Base-by-base conservation (phyloP, 1,140 invertebrate genomes). In the Trichonephila inaurata region DNA sequence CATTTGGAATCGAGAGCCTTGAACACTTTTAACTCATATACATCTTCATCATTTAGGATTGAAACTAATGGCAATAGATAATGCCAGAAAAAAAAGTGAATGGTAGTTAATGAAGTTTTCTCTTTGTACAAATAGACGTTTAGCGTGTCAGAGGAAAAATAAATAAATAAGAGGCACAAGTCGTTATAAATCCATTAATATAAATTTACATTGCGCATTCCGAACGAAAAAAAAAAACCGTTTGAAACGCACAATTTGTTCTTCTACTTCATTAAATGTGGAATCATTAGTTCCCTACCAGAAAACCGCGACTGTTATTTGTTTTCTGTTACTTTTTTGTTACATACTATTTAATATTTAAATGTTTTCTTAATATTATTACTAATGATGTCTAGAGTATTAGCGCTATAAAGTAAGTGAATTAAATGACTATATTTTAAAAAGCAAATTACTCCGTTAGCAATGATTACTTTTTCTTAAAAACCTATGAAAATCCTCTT, bases 101-200 rank as follows among this genome's bases (percentile, higher is more conserved):
- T 72, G 69, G 24, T 72, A 72, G 69, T 33, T 72, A 72, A 72
- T 72, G 69, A 72, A 72, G 69, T 72, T 72, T 72, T 72, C n/a
- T 72, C 14, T 24, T 72, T 16, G 69, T 72, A 72, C 69, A 72
- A 72, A 72, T 72, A 72, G 69, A 72, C 69, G 69, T 72, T 72
- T 72, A 72, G 69, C 69, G 69, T 72, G 69, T 72, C 69, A 33
- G 6, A 16, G 6, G 69, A 24, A 16, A 33, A 21, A 64, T 12
- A 72, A 28, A 33, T 16, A 72, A 28, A 72, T 28, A 72, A 72
- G 28, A 72, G 24, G 14, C 24, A 33, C 14, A 72, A 72, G 69
- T 72, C 69, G 69, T 72, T 72, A 72, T 72, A 72, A 72, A 72
- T 72, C 69, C 69, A 72, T 72, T 72, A 72, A 72, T 72, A 72